Conservation (phyloP, 2,797 vertebrate genomes). For the Semotilus atromaculatus region DNA sequence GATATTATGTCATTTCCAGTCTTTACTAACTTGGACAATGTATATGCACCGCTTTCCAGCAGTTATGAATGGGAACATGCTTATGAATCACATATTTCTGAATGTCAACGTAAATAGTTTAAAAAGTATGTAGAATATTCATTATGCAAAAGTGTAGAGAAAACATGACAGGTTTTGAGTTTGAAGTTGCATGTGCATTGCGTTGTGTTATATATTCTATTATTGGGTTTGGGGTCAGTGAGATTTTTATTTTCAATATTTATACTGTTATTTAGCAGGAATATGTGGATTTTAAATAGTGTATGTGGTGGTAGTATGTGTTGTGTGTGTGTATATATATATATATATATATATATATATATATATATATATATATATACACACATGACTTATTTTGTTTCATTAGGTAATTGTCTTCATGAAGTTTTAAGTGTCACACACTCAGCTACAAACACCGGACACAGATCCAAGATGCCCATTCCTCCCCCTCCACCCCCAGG, state of each 20-base stretch:
- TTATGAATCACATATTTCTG: background rate
- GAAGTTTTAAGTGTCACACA: slow-evolving; percentile 36
- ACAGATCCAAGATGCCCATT: slow-evolving; percentile 85
- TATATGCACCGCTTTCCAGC: background rate
- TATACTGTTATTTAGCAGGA: background rate
- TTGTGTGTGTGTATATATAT: background rate
- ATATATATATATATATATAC: too few species aligned
- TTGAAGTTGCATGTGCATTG: background rate
- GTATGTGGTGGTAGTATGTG: too few species aligned
- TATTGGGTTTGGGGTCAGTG: too few species aligned
- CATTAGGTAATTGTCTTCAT: slow-evolving; percentile 13
- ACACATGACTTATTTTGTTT: slow-evolving; percentile 5
- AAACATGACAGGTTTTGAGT: background rate
- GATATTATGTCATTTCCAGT: background rate
- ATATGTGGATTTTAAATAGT: too few species aligned
- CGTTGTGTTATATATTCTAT: background rate
- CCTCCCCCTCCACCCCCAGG: slow-evolving; percentile 86
- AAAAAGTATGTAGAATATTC: background rate
- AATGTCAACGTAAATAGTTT: background rate
- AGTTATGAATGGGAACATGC: background rate
- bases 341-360: too few species aligned
- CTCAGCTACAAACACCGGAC: slow-evolving; percentile 22
- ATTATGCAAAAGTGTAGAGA: background rate
- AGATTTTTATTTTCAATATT: background rate
- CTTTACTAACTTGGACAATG: background rate